Conservation (phyloP, 1,140 invertebrate species). For the Pachypsylla venusta region DNA sequence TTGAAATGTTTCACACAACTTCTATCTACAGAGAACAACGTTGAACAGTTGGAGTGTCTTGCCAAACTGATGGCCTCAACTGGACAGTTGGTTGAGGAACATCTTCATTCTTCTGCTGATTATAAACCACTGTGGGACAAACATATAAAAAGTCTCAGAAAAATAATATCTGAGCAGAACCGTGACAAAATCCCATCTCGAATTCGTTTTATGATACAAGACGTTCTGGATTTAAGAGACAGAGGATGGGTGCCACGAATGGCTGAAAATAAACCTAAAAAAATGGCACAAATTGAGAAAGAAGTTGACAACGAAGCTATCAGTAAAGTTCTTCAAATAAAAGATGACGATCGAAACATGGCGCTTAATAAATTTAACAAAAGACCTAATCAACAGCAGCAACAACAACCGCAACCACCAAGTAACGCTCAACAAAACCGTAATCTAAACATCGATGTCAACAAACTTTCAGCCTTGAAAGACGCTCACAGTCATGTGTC, state of each 20-base stretch:
- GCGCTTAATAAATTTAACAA: neutral
- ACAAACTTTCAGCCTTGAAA: neutral
- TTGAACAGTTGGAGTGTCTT: neutral
- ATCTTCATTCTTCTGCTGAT: no score
- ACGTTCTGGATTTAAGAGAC: neutral
- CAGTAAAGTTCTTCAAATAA: neutral
- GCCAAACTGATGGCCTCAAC: constrained; percentile 1
- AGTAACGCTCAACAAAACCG: neutral
- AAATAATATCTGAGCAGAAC: neutral
- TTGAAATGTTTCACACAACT: neutral
- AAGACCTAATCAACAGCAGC: neutral
- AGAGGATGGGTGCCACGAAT: neutral
- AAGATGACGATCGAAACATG: neutral
- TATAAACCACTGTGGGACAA: no score
- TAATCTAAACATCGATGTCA: neutral
- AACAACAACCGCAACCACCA: neutral
- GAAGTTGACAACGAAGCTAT: neutral
- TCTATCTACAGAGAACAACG: neutral
- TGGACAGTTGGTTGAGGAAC: neutral
- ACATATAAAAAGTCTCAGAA: no score
- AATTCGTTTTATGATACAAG: neutral
- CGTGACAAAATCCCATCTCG: neutral
- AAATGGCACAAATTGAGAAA: neutral
- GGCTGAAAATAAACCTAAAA: neutral
- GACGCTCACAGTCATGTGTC: no score